phyloP scores from a whole-genome alignment of 2,113 vertebrate species.

The Colinus virginianus region DNA sequence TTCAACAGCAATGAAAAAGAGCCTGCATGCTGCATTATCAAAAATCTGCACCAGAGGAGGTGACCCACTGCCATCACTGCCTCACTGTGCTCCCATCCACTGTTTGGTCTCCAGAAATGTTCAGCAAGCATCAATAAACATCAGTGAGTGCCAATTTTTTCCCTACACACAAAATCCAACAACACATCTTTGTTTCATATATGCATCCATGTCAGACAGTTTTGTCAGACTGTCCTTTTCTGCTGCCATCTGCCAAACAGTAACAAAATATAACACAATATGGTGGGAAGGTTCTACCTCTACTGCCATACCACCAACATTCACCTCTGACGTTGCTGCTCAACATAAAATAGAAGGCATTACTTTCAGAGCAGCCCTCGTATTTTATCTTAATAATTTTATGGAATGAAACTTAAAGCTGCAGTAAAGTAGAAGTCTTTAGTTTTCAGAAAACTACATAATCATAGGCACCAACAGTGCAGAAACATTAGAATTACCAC shows the following conservation, averaged over 20 bases:
- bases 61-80: background rate
- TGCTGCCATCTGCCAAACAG: too few species aligned
- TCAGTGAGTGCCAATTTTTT: background rate
- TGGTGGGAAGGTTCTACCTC: too few species aligned
- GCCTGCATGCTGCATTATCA: background rate
- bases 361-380: background rate
- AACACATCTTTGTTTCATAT: too few species aligned
- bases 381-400: background rate
- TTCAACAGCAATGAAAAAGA: background rate
- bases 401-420: background rate
- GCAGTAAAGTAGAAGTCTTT: background rate
- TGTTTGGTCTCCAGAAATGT: background rate
- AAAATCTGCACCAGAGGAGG: background rate
- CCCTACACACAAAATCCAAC: too few species aligned
- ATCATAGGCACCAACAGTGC: background rate
- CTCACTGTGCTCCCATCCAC: background rate
- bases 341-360: background rate
- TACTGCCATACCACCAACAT: too few species aligned
- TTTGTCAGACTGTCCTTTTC: too few species aligned
- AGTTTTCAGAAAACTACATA: background rate
- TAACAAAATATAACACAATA: too few species aligned
- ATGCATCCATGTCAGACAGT: too few species aligned
- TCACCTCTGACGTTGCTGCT: too few species aligned
- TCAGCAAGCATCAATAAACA: background rate
- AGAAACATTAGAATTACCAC: background rate